phyloP scores from a whole-genome alignment of 2,113 vertebrate genomes.

The Oryzias javanicus region DNA sequence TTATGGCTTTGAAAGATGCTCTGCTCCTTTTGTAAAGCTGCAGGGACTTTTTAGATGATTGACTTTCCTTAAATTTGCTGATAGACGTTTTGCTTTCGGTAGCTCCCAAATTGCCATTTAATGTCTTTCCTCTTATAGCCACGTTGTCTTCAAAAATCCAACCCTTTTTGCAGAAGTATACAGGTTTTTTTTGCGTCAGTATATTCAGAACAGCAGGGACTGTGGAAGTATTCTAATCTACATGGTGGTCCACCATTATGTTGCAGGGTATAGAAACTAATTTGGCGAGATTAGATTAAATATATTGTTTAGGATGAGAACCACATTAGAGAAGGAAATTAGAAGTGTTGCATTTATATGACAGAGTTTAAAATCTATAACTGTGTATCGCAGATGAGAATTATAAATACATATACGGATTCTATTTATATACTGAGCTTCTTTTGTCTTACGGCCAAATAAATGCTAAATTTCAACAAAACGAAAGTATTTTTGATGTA shows the following conservation, averaged over 20 bases:
- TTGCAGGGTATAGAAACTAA: slow-evolving; percentile 27
- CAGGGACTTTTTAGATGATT: background rate
- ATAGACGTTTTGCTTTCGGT: slow-evolving; percentile 25
- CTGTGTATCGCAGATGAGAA: slow-evolving; percentile 56
- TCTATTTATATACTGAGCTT: slow-evolving; percentile 74
- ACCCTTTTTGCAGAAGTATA: slow-evolving; percentile 54
- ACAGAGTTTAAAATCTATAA: slow-evolving; percentile 63
- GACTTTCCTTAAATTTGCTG: slow-evolving; percentile 19
- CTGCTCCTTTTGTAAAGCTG: background rate
- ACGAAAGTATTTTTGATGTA: slow-evolving; percentile 69
- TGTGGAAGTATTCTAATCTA: slow-evolving; percentile 37
- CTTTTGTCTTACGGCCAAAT: slow-evolving; percentile 28
- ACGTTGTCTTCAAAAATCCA: slow-evolving; percentile 36
- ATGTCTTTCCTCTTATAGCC: slow-evolving; percentile 15
- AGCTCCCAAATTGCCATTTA: slow-evolving; percentile 13
- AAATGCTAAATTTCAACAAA: slow-evolving; percentile 56
- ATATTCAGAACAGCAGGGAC: slow-evolving; percentile 60
- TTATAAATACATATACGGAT: slow-evolving; percentile 62
- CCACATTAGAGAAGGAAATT: slow-evolving; percentile 17
- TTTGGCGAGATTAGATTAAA: slow-evolving; percentile 27
- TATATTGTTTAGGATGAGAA: slow-evolving; percentile 22
- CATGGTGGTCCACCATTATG: slow-evolving; percentile 48
- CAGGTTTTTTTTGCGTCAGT: slow-evolving; percentile 24
- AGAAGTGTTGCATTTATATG: slow-evolving; percentile 65
- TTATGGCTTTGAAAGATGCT: background rate